phyloP scores from a whole-genome alignment of 2,797 vertebrate species.

The Cottoperca gobio region DNA sequence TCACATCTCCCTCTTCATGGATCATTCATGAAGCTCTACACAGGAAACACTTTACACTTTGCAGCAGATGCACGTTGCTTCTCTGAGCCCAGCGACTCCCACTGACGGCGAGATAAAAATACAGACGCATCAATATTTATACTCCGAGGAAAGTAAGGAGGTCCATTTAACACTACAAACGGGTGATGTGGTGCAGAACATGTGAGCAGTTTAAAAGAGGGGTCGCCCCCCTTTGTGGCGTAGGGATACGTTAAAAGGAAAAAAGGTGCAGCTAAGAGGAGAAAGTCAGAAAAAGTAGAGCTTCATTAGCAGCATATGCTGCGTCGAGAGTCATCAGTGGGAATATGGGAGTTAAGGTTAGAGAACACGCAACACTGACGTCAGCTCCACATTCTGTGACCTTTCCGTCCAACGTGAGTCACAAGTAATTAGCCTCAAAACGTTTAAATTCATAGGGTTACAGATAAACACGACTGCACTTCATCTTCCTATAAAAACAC shows the following conservation, averaged over 20 bases:
- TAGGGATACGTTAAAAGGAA: not conserved
- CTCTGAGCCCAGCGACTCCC: constrained; percentile 18
- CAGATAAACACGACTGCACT: not conserved
- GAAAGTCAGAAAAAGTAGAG: not conserved
- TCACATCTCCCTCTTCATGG: constrained; percentile 52
- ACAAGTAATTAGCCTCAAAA: constrained; percentile 11
- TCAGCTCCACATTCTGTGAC: constrained; percentile 18
- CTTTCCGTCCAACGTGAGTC: constrained; percentile 38
- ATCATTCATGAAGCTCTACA: constrained; percentile 66
- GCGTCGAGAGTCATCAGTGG: not conserved
- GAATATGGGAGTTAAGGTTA: constrained; percentile 2
- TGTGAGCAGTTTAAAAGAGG: constrained; percentile 17
- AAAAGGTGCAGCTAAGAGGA: not conserved
- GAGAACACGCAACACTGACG: constrained; percentile 1
- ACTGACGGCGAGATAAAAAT: constrained; percentile 35
- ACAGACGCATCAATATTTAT: constrained; percentile 70
- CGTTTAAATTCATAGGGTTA: not conserved
- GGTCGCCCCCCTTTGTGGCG: not conserved
- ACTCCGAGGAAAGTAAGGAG: constrained; percentile 1
- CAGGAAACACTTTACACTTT: constrained; percentile 29
- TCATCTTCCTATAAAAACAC: too few relatives aligned
- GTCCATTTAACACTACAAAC: not conserved
- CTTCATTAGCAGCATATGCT: not conserved
- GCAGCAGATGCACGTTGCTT: not conserved
- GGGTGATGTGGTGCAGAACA: constrained; percentile 24